A percentile compares a stretch with the other conserved stretches of the same genome.
These are phyloP conservation scores for Vireo altiloquus DNA, from an alignment of 2,113 vertebrate species.

Conservation along the genomic window DNA sequence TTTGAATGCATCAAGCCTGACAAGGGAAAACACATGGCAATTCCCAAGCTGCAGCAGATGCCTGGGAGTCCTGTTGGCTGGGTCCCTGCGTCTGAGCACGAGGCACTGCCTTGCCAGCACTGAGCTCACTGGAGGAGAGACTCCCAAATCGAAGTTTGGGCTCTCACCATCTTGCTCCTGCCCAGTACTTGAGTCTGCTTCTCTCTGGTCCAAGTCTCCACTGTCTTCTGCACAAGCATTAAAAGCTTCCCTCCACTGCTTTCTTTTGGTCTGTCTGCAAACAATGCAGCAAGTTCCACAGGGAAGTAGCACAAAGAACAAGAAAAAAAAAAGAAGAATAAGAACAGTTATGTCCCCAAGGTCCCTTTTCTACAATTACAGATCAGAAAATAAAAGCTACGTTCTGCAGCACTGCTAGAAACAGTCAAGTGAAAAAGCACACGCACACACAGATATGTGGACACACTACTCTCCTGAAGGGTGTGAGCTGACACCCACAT, in stretches of 20 bases:
- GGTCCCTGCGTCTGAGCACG: not conserved
- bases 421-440: not conserved
- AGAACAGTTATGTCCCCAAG: not conserved
- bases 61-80: not conserved
- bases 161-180: not conserved
- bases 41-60: slow-evolving; percentile 10
- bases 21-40: not conserved
- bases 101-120: not conserved
- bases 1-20: not conserved
- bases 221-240: not conserved
- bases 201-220: not conserved
- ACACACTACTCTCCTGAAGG: not conserved
- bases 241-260: not conserved
- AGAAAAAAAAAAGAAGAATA: not conserved
- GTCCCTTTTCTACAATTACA: not conserved
- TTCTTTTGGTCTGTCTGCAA: slow-evolving; percentile 36
- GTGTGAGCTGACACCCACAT: not conserved
- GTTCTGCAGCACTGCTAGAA: not conserved
- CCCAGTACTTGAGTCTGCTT: not conserved
- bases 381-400: not conserved
- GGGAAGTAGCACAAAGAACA: slow-evolving; percentile 18
- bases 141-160: not conserved
- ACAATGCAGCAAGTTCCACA: slow-evolving; percentile 21
- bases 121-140: not conserved
- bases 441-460: not conserved